Conservation (phyloP, 2,888 invertebrate species). For the Pilophorus perplexus region DNA sequence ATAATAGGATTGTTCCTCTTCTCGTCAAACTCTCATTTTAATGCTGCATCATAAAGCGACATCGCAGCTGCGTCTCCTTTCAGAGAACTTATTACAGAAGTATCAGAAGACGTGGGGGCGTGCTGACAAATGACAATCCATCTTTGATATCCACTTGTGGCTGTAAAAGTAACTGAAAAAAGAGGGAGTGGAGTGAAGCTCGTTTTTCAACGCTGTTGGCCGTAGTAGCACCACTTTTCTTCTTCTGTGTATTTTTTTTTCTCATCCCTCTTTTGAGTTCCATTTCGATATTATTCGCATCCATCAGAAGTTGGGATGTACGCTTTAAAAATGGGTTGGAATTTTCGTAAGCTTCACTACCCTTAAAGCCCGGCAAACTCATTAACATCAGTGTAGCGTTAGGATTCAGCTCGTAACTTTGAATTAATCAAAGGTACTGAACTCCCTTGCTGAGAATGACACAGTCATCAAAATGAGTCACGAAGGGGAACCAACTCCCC, state of each 20-base stretch:
- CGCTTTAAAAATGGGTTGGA: no score
- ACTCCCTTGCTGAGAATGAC: no score
- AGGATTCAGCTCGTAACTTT: no score
- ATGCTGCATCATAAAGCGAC: not conserved
- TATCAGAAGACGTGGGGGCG: not conserved
- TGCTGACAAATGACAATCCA: conserved; percentile 46
- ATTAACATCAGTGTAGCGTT: no score
- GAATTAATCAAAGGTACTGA: no score
- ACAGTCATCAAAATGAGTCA: no score
- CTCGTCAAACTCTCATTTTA: not conserved
- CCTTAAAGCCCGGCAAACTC: no score
- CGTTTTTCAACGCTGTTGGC: conserved; percentile 13
- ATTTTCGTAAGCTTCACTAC: no score
- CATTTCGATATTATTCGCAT: conserved; percentile 20
- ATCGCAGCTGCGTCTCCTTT: not conserved
- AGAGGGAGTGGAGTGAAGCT: not conserved
- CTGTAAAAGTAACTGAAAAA: not conserved
- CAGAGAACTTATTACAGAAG: conserved; percentile 5
- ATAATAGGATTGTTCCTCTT: no score
- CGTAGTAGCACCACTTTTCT: not conserved
- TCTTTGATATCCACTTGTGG: conserved; percentile 43
- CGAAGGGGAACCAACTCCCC: no score
- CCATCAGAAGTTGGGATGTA: conserved; percentile 21
- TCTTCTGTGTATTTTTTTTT: not conserved
- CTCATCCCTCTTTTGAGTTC: conserved; percentile 2